Percentiles rank a stretch among this genome's conserved stretches.
These are phyloP conservation scores for Desmophyllum pertusum DNA, from an alignment of 92 coral and sea anemone species.

Conservation along the genomic window DNA sequence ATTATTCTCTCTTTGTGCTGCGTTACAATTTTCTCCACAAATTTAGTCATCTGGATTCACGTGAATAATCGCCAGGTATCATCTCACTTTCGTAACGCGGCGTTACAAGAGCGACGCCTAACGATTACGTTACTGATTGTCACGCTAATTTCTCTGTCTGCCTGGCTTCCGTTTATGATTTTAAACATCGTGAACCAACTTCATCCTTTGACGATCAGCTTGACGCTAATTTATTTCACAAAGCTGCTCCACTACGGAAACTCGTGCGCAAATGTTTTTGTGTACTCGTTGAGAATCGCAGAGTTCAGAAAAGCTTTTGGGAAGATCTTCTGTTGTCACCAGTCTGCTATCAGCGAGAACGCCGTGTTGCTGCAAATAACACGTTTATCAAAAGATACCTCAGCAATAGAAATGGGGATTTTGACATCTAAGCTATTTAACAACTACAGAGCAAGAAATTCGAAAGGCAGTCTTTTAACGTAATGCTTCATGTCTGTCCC, in stretches of 20 bases:
- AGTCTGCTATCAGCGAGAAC: not conserved
- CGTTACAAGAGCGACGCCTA: slow-evolving; percentile 29
- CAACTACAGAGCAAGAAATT: not conserved
- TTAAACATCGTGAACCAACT: slow-evolving; percentile 25
- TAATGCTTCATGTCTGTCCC: not conserved
- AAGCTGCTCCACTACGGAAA: slow-evolving; percentile 45
- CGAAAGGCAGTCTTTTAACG: not conserved
- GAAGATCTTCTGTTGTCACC: slow-evolving; percentile 13
- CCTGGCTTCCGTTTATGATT: slow-evolving; percentile 41
- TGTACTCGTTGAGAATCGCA: slow-evolving; percentile 21
- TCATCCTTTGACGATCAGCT: not conserved
- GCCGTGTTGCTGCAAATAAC: slow-evolving; percentile 24
- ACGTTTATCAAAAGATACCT: slow-evolving; percentile 34
- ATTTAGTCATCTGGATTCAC: slow-evolving; percentile 33
- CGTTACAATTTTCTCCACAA: slow-evolving; percentile 15
- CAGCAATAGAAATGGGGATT: not conserved
- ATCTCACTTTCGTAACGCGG: slow-evolving; percentile 34
- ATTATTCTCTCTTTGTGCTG: slow-evolving; percentile 21
- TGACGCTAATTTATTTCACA: slow-evolving; percentile 14
- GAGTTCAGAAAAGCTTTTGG: slow-evolving; percentile 24
- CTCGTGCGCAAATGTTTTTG: slow-evolving; percentile 42
- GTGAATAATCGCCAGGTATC: not conserved
- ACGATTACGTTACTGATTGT: slow-evolving; percentile 34
- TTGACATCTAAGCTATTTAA: slow-evolving; percentile 8
- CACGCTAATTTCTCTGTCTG: slow-evolving; percentile 21